Base-by-base conservation (phyloP, 2,888 invertebrate species). In the Xestia xanthographa region DNA sequence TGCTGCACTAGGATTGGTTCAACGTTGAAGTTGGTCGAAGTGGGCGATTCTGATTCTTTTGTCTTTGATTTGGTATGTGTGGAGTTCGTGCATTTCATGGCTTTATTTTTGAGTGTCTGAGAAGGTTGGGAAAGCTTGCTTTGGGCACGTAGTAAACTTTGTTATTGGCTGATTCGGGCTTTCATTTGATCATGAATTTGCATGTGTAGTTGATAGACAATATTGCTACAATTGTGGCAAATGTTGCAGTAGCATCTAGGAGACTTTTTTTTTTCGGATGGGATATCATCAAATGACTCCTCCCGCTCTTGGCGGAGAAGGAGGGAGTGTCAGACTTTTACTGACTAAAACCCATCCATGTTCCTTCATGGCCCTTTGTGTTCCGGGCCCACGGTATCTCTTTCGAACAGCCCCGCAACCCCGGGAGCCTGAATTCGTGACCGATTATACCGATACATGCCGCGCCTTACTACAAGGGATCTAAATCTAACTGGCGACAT, bases 11-110 rank as follows among this genome's bases (percentile, higher is more conserved):
- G 41, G 72, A 79, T 77, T 82, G 73, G 58, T 60, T 65, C 17
- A 56, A 60, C 70, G 70, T 62, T 62, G 63, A 81, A 77, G 71
- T 79, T 86, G 20, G 63, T 60, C 38, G 74, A 38, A 75, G 48
- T 67, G 66, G 29, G 68, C 70, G 63, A 71, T 62, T 68, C 38
- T 75, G 67, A 77, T 73, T 73, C 73, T 58, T 73, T 66, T 22
- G 34, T 26, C 34, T 82, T 80, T 80, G 77, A 82, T 77, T 82
- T 65, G 26, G 50, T 66, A 72, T 43, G 63, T 68, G 76, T 11
- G 45, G 22, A 72, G 29, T 73, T 68, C 45, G 63, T 72, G 62
- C n/a, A 5, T 48, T 34, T 56, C 53, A 68, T 66, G 43, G 58
- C 26, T 68, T 67, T 65, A 60, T 68, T 68, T 71, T 67, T 29